phyloP scores from a whole-genome alignment of 2,797 vertebrate species.

The Varecia variegata region DNA sequence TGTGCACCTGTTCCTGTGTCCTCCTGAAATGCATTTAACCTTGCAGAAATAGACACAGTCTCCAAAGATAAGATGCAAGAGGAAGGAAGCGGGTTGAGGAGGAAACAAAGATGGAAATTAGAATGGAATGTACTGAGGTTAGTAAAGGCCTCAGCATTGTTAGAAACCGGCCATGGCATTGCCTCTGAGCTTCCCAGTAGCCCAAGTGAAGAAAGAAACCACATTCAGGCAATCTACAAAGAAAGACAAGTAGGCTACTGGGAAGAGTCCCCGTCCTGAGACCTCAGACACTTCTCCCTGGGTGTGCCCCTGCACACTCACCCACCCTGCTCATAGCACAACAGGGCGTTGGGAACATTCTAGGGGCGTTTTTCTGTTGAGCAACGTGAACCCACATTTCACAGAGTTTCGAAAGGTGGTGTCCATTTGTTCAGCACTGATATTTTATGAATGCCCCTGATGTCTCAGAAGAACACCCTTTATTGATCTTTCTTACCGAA shows the following conservation, averaged over 20 bases:
- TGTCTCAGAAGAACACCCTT: background rate
- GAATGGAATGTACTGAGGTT: background rate
- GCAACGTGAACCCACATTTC: background rate
- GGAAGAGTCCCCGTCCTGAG: background rate
- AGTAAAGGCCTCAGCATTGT: background rate
- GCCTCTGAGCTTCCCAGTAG: background rate
- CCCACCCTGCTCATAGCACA: accelerated
- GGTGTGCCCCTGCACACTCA: background rate
- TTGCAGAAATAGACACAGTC: background rate
- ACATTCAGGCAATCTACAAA: background rate
- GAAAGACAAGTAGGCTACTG: background rate
- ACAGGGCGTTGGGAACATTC: background rate
- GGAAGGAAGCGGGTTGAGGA: background rate
- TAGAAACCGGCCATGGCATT: accelerated
- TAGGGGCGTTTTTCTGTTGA: background rate
- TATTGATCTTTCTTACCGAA: background rate
- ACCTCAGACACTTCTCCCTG: too few species aligned
- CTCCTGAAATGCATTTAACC: background rate
- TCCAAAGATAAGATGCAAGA: background rate
- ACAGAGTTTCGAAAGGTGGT: background rate
- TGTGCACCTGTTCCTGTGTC: background rate
- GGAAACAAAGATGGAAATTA: background rate
- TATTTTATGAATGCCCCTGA: too few species aligned
- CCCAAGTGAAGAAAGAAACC: background rate
- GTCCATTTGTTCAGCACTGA: background rate